Evolutionary conservation across 2,888 invertebrate species (phyloP), one percentile per base, ranked within the genome.

Genomic region (Polydrusus pterygomalis): DNA sequence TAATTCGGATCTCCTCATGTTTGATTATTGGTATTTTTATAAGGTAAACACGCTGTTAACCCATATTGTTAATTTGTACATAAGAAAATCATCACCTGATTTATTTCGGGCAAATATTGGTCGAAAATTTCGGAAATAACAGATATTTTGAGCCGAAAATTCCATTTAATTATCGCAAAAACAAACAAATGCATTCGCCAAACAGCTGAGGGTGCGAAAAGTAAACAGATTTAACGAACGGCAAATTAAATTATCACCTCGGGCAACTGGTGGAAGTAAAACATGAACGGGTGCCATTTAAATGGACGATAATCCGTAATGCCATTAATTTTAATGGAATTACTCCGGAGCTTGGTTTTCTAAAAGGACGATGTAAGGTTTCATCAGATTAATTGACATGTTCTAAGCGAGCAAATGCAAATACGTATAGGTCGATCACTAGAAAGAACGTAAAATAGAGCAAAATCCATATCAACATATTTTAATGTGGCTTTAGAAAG

Each of bases 261-360:
- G 17, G 70, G 70, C 75, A 75, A 75, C 75, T 75, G 67, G 75
- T 75, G 75, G 75, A 54, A 51, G 70, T 58, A 56, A 62, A 47
- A 47, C 54, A 40, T 45, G 70, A 43, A 74, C 67, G 30, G 54
- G 38, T 64, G 38, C 18, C 38, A 67, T 67, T 67, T 68, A 62
- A 68, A 67, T 67, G 58, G 68, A 60, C 68, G 63, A 63, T 69
- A 74, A 74, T 74, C 68, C 63, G 40, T 77, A 77, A 77, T 73
- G 56, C 73, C 73, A 77, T 77, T 77, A 77, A 56, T 62, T 65
- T 58, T 77, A 77, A 77, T 77, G 56, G 77, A 69, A 73, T 77
- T 77, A 77, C 20, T 67, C 1, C 20, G 13, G 54, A 54, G 11
- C 38, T 67, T 67, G 54, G 67, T 67, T 54, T 67, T 54, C 67